Evolutionary conservation across 2,888 invertebrate species (phyloP).

Genomic region (Kryphioiulus occultus): DNA sequence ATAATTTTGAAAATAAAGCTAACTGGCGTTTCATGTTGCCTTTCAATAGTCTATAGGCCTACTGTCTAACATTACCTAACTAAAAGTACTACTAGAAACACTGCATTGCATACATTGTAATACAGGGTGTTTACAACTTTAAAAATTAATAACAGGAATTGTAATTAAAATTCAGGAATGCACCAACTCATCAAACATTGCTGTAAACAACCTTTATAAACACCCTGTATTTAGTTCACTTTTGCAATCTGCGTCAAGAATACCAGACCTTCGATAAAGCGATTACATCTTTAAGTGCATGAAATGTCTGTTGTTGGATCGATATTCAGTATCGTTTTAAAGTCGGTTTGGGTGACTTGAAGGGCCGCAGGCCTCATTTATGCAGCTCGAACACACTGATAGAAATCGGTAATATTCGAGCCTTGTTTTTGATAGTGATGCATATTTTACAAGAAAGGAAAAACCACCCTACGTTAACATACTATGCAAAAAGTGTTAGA

Average conservation of each 20-base stretch:
- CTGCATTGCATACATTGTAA: neutral
- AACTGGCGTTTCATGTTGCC: too few relatives aligned
- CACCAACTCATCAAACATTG: too few relatives aligned
- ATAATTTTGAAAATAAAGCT: too few relatives aligned
- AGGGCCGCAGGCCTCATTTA: neutral
- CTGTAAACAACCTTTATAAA: too few relatives aligned
- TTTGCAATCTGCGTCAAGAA: neutral
- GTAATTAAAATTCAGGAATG: too few relatives aligned
- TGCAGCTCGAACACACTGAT: neutral
- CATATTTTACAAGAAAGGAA: neutral
- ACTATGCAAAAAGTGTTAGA: neutral
- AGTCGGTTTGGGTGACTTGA: neutral
- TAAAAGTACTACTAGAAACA: neutral
- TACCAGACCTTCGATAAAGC: neutral
- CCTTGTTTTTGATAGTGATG: neutral
- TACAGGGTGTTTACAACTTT: too few relatives aligned
- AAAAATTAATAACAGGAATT: too few relatives aligned
- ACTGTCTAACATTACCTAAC: too few relatives aligned
- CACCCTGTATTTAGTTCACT: neutral
- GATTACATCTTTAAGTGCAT: neutral
- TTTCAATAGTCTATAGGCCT: too few relatives aligned
- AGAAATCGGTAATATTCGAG: neutral
- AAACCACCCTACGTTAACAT: neutral
- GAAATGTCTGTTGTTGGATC: neutral
- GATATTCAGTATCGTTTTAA: conserved; percentile 7